Evolutionary conservation across 2,113 vertebrate species (phyloP).

Genomic region (Loxodonta africana): DNA sequence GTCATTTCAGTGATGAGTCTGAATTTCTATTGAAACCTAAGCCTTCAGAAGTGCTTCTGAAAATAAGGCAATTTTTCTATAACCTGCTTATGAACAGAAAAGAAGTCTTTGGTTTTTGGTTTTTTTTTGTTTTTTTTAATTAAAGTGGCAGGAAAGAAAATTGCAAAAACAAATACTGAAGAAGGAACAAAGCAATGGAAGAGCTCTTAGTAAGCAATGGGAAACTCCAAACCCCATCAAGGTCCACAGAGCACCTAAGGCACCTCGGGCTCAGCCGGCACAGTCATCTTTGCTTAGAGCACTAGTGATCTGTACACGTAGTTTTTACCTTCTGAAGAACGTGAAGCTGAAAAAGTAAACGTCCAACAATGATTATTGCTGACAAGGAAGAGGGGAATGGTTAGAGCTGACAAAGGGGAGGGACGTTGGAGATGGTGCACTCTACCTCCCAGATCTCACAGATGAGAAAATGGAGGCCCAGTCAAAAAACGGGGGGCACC

Average conservation of each 20-base stretch:
- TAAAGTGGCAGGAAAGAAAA: conserved; percentile 81
- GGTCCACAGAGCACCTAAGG: conserved; percentile 90
- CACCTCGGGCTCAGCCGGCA: conserved; percentile 85
- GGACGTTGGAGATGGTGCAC: neutral
- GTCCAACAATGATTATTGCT: conserved; percentile 1
- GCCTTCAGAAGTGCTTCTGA: conserved; percentile 69
- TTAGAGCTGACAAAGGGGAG: neutral
- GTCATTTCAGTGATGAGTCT: conserved; percentile 62
- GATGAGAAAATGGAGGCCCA: conserved; percentile 49
- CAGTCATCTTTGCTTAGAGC: conserved; percentile 87
- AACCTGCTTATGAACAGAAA: conserved; percentile 84
- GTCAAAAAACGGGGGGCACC: conserved; percentile 26
- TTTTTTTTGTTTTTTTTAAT: conserved; percentile 66
- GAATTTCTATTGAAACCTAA: conserved; percentile 71
- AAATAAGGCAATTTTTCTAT: conserved; percentile 80
- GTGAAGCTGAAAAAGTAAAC: conserved; percentile 75
- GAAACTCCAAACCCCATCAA: conserved; percentile 84
- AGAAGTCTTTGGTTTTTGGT: conserved; percentile 88
- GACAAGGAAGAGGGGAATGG: conserved; percentile 21
- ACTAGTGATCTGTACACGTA: conserved; percentile 84
- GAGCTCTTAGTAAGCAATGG: conserved; percentile 79
- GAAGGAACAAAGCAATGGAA: conserved; percentile 78
- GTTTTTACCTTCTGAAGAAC: conserved; percentile 80
- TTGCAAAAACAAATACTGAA: conserved; percentile 80
- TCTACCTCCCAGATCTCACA: neutral